phyloP scores from a whole-genome alignment of 1,140 invertebrate species.

The Drosophila melanica region DNA sequence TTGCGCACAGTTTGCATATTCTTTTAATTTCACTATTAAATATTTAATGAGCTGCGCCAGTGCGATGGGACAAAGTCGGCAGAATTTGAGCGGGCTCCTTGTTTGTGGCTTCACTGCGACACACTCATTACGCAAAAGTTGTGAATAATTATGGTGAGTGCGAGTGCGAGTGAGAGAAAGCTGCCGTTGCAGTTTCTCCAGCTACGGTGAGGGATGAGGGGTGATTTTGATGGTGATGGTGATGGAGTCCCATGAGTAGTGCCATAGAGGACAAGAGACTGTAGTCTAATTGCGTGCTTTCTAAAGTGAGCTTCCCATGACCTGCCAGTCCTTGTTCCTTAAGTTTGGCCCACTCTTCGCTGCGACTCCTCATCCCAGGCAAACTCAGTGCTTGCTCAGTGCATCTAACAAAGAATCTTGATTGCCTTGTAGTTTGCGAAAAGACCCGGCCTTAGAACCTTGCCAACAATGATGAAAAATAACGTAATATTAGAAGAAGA shows the following conservation, averaged over 20 bases:
- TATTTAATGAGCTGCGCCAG: conserved; percentile 73
- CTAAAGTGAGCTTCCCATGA: conserved; percentile 24
- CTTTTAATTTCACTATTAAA: conserved; percentile 78
- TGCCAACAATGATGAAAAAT: conserved; percentile 30
- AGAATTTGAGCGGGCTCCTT: conserved; percentile 24
- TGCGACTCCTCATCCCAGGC: conserved; percentile 5
- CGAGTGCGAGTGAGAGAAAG: neutral
- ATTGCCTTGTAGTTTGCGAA: conserved; percentile 22
- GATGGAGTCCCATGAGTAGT: conserved; percentile 3
- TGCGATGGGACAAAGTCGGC: conserved; percentile 30
- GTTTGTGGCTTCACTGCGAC: conserved; percentile 36
- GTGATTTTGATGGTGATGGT: no score
- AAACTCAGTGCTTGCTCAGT: conserved; percentile 8
- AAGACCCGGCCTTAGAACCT: conserved; percentile 8
- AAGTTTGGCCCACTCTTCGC: conserved; percentile 2
- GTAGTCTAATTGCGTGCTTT: conserved; percentile 30
- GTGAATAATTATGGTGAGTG: conserved; percentile 57
- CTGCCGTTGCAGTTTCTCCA: conserved; percentile 6
- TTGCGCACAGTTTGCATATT: conserved; percentile 66
- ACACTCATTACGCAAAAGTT: conserved; percentile 60
- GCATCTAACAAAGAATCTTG: conserved; percentile 28
- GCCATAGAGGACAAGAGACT: neutral
- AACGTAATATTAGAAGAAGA: conserved; percentile 18
- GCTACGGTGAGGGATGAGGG: neutral
- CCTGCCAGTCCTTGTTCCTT: conserved; percentile 4